Percentiles rank a stretch among this genome's conserved stretches.
Evolutionary conservation across 1,140 invertebrate genomes (phyloP).

Genomic region (Drosophila novamexicana): DNA sequence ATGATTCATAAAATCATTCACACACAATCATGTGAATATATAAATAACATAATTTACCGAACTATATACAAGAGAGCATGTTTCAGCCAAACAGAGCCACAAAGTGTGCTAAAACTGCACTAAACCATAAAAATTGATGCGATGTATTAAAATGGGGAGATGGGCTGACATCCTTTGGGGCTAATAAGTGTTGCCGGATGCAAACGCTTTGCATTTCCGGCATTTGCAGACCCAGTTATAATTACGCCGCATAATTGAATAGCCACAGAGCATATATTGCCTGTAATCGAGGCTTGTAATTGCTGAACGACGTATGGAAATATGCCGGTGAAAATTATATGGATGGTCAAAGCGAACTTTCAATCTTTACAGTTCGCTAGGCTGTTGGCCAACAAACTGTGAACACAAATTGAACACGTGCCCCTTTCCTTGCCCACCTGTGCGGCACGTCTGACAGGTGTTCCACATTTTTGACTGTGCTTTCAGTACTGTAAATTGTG

Average conservation of each 20-base stretch:
- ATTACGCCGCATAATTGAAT: constrained; percentile 45
- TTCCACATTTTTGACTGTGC: constrained; percentile 31
- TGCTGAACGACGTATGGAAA: constrained; percentile 7
- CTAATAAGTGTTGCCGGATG: constrained; percentile 39
- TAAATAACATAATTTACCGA: too few species aligned
- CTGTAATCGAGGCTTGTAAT: constrained; percentile 26
- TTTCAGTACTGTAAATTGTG: constrained; percentile 2
- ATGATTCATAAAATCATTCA: constrained; percentile 35
- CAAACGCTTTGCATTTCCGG: constrained; percentile 47
- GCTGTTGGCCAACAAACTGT: constrained; percentile 27
- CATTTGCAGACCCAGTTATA: constrained; percentile 17
- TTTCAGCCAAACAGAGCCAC: constrained; percentile 11
- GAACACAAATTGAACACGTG: constrained; percentile 36
- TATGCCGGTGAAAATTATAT: constrained; percentile 3
- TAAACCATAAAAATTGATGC: constrained; percentile 42
- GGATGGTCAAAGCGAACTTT: constrained; percentile 4
- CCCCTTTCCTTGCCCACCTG: not conserved
- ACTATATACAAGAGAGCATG: too few species aligned
- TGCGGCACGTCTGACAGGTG: constrained; percentile 30
- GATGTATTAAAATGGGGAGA: not conserved
- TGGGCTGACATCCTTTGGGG: constrained; percentile 55
- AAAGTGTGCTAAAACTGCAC: constrained; percentile 13
- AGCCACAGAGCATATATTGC: constrained; percentile 9
- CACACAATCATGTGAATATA: not conserved
- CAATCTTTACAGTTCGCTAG: constrained; percentile 27